These are phyloP conservation scores for Xanthostigma xanthostigma DNA, from an alignment of 2,888 invertebrate species.

Conservation along the genomic window DNA sequence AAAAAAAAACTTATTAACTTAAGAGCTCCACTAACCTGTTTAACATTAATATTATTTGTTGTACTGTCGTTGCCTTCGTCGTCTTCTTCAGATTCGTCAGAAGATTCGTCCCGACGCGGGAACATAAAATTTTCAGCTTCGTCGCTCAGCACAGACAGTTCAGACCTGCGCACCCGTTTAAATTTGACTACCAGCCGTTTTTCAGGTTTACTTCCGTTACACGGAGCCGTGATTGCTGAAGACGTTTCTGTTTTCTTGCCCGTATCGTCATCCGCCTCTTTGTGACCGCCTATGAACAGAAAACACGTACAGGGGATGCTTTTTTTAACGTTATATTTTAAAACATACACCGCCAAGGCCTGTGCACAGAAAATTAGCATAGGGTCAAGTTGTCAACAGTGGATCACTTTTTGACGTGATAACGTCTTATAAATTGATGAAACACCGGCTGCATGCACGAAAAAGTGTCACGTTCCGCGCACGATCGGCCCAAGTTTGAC, in stretches of 20 bases:
- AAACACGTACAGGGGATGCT: no score
- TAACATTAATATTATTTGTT: slow-evolving; percentile 18
- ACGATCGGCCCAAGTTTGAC: no score
- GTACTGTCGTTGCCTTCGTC: slow-evolving; percentile 20
- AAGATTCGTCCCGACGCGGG: slow-evolving; percentile 47
- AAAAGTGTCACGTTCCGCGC: no score
- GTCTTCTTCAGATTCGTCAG: slow-evolving; percentile 37
- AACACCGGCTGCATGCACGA: no score
- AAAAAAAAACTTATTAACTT: slow-evolving; percentile 17
- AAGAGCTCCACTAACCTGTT: slow-evolving; percentile 8
- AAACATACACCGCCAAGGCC: no score
- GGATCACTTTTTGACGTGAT: no score
- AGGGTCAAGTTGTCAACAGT: no score
- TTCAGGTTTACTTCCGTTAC: slow-evolving; percentile 12
- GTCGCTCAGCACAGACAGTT: slow-evolving; percentile 60
- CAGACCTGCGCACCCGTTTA: slow-evolving; percentile 55
- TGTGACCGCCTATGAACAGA: background rate
- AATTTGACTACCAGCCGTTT: slow-evolving; percentile 56
- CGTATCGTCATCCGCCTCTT: slow-evolving; percentile 19
- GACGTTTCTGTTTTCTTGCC: slow-evolving; percentile 9
- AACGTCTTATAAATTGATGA: no score
- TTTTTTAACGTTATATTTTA: no score
- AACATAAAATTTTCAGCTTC: slow-evolving; percentile 83
- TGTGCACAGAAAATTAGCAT: no score
- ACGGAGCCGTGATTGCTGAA: background rate